phyloP scores from a whole-genome alignment of 1,140 invertebrate species.

The Hypsibius dujardini region DNA sequence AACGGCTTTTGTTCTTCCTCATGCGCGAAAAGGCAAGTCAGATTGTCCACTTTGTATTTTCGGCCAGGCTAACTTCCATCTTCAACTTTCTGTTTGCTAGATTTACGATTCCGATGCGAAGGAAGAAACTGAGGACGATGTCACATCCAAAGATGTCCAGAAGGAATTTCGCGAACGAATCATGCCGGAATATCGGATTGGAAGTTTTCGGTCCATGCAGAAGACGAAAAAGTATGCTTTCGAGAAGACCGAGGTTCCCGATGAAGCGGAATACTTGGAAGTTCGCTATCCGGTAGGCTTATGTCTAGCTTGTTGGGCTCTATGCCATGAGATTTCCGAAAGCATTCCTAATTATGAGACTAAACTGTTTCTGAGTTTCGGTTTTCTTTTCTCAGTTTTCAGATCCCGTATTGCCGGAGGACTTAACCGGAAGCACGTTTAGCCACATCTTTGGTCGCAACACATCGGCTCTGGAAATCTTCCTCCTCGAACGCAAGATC shows the following conservation, averaged over 20 bases:
- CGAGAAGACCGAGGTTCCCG: conserved; percentile 56
- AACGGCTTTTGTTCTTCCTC: conserved; percentile 60
- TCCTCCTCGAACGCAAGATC: conserved; percentile 71
- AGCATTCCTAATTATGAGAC: conserved; percentile 1
- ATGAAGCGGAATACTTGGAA: conserved; percentile 72
- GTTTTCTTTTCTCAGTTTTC: conserved; percentile 29
- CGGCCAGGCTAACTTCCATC: too few relatives aligned
- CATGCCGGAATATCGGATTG: background rate
- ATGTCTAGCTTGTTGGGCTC: conserved; percentile 18
- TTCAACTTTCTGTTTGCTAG: background rate
- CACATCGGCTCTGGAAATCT: conserved; percentile 66
- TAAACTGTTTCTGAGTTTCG: background rate
- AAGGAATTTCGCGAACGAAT: background rate
- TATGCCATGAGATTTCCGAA: conserved; percentile 8
- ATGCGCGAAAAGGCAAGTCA: conserved; percentile 56
- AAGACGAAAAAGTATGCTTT: conserved; percentile 63
- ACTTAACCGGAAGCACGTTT: conserved; percentile 52
- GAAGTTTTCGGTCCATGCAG: conserved; percentile 19
- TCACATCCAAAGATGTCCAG: background rate
- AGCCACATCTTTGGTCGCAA: conserved; percentile 71
- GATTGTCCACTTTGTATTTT: conserved; percentile 17
- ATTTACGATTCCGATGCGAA: background rate
- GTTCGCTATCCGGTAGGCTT: conserved; percentile 48
- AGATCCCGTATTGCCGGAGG: conserved; percentile 36
- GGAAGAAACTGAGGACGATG: background rate